A percentile compares a stretch with the other conserved stretches of the same genome.
phyloP scores from a whole-genome alignment of 1,140 invertebrate genomes.

The Antheraea mylitta region DNA sequence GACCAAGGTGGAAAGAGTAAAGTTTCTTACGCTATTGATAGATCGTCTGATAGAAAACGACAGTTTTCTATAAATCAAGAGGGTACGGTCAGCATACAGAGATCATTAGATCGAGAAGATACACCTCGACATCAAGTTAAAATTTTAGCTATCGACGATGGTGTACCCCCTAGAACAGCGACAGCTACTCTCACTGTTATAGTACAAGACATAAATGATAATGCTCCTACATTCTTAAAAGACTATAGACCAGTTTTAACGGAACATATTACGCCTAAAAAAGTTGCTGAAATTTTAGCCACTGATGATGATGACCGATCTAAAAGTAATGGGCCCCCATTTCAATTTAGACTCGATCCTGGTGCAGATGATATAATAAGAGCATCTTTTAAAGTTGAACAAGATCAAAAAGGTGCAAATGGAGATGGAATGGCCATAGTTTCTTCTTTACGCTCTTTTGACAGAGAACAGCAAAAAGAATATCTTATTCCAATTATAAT shows the following conservation, averaged over 20 bases:
- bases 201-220: conserved; percentile 98
- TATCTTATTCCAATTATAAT: conserved; percentile 97
- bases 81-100: conserved; percentile 95
- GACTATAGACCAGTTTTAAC: conserved; percentile 95
- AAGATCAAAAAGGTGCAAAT: conserved; percentile 96
- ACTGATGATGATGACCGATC: conserved; percentile 97
- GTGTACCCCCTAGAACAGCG: conserved; percentile 95
- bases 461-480: conserved; percentile 97
- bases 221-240: conserved; percentile 93
- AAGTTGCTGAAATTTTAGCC: conserved; percentile 95
- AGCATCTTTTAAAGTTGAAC: conserved; percentile 96
- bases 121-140: conserved; percentile 96
- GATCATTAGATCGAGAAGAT: conserved; percentile 92
- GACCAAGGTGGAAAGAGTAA: conserved; percentile 96
- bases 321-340: conserved; percentile 96
- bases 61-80: conserved; percentile 96
- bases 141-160: conserved; percentile 97
- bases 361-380: conserved; percentile 95
- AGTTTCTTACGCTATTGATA: conserved; percentile 94
- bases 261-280: conserved; percentile 92
- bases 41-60: conserved; percentile 92
- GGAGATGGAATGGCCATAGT: conserved; percentile 97
- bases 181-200: conserved; percentile 97
- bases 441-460: conserved; percentile 93
- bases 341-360: conserved; percentile 95